Conservation (phyloP, 2,888 invertebrate genomes). For the Nasonovia ribisnigri region DNA sequence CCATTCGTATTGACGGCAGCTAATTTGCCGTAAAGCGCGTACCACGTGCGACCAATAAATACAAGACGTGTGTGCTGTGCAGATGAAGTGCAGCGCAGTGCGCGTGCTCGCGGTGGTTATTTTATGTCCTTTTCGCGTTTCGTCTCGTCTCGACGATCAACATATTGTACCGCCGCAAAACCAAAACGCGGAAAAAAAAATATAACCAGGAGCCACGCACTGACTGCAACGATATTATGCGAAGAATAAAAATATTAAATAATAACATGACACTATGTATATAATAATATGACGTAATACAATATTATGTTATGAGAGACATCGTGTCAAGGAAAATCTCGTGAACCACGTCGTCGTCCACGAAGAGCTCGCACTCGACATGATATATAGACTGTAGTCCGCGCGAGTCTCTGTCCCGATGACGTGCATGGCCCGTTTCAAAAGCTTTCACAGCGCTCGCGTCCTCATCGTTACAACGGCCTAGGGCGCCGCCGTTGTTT, state of each 20-base stretch:
- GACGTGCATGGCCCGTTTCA: neutral
- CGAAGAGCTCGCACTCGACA: neutral
- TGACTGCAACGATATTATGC: neutral
- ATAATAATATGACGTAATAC: too few species aligned
- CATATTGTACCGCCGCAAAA: neutral
- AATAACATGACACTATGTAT: neutral
- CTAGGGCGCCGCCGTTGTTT: neutral
- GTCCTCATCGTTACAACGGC: too few species aligned
- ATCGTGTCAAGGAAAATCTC: neutral
- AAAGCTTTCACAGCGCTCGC: neutral
- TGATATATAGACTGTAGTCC: neutral
- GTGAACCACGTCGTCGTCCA: neutral
- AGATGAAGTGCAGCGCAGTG: too few species aligned
- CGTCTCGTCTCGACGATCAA: too few species aligned
- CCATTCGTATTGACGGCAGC: slow-evolving; percentile 48
- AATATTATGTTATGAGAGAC: neutral
- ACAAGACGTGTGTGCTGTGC: neutral
- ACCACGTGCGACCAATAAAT: slow-evolving; percentile 46
- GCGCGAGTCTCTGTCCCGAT: neutral
- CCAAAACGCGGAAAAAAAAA: too few species aligned
- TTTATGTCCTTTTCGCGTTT: neutral
- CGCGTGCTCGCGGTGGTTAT: neutral
- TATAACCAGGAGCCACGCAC: too few species aligned
- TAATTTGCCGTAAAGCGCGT: slow-evolving; percentile 40
- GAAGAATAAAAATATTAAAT: neutral